A percentile compares a stretch with the other conserved stretches of the same genome.
Evolutionary conservation across 2,888 invertebrate species (phyloP).

Genomic region (Ditylenchus weischeri): DNA sequence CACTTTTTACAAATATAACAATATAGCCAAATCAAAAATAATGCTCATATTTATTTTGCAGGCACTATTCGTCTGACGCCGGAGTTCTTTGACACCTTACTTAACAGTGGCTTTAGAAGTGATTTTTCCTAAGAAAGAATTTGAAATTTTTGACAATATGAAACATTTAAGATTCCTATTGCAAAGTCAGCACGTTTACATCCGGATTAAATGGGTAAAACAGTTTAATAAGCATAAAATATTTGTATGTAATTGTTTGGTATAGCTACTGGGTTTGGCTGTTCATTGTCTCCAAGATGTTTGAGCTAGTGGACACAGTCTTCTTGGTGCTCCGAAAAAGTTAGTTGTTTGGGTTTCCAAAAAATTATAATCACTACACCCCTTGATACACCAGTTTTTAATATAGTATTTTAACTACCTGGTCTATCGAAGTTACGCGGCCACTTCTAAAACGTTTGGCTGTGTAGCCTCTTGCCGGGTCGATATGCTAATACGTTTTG

Average conservation of each 20-base stretch:
- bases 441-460: too few relatives aligned
- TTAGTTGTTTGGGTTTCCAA: not conserved
- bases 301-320: slow-evolving; percentile 42
- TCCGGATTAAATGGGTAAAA: slow-evolving; percentile 34
- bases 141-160: slow-evolving; percentile 1
- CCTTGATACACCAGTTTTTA: too few relatives aligned
- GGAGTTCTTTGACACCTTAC: slow-evolving; percentile 38
- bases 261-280: slow-evolving; percentile 43
- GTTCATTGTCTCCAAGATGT: slow-evolving; percentile 42
- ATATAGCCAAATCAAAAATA: too few relatives aligned
- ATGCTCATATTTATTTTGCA: not conserved
- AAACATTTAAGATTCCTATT: slow-evolving; percentile 34
- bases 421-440: too few relatives aligned
- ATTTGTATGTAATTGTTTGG: too few relatives aligned
- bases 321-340: slow-evolving; percentile 40
- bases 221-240: too few relatives aligned
- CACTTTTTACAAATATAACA: too few relatives aligned
- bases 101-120: slow-evolving; percentile 33
- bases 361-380: not conserved
- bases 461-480: too few relatives aligned
- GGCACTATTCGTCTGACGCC: slow-evolving; percentile 37
- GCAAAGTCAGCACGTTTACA: slow-evolving; percentile 34
- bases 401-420: too few relatives aligned
- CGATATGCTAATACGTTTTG: too few relatives aligned
- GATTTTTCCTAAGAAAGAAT: slow-evolving; percentile 14